phyloP scores from a whole-genome alignment of 2,888 invertebrate species.

The Blastobasis lacticolella region DNA sequence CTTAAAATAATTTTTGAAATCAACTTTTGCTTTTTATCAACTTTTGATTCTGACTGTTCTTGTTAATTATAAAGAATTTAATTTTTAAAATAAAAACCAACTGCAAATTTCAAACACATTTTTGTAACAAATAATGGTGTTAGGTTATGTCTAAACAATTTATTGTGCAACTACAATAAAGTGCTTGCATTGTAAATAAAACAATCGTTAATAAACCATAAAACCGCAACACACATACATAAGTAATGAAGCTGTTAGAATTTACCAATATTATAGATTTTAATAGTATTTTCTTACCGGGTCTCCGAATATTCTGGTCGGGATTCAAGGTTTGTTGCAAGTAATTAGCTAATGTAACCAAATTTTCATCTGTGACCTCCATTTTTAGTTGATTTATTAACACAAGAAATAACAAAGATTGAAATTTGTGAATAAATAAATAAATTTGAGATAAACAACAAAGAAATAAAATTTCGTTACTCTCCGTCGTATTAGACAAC shows the following conservation, averaged over 20 bases:
- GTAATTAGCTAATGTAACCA: constrained; percentile 86
- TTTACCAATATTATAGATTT: no score
- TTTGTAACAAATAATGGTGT: neutral
- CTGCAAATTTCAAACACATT: neutral
- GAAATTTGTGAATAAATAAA: no score
- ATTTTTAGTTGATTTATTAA: constrained; percentile 55
- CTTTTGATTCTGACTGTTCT: no score
- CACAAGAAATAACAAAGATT: neutral
- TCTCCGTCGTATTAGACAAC: no score
- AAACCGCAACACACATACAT: neutral
- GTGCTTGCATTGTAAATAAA: neutral
- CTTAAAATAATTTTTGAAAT: no score
- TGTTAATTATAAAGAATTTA: no score
- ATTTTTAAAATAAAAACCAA: no score
- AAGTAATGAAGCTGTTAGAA: no score
- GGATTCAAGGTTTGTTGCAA: constrained; percentile 91
- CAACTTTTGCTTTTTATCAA: no score
- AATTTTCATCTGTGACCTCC: constrained; percentile 92
- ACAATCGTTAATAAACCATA: neutral
- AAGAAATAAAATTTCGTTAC: no score
- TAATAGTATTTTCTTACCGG: constrained; percentile 76
- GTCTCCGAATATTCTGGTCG: constrained; percentile 85
- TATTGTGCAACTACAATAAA: neutral
- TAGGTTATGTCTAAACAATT: neutral
- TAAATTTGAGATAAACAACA: no score